These are phyloP conservation scores for Sus scrofa DNA, from an alignment of 2,113 vertebrate genomes.

Conservation along the genomic window DNA sequence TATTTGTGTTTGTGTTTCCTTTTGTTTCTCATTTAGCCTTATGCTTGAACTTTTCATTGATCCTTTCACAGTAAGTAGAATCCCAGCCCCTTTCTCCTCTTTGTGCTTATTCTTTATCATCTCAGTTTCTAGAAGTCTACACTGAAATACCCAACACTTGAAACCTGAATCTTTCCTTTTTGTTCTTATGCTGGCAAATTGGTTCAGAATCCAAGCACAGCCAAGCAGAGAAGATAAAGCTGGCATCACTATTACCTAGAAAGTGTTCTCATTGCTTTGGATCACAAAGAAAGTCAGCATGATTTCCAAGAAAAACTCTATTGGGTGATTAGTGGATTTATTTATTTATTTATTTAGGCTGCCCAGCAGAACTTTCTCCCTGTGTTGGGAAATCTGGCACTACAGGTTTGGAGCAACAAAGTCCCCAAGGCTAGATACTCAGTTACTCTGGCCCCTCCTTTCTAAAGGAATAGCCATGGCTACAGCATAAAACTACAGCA, in stretches of 20 bases:
- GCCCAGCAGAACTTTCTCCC: neutral
- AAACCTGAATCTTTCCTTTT: neutral
- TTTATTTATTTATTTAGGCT: neutral
- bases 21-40: neutral
- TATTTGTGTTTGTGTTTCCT: neutral
- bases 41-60: neutral
- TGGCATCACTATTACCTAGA: neutral
- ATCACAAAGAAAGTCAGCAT: neutral
- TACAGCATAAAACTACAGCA: neutral
- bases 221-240: neutral
- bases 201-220: neutral
- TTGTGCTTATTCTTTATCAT: neutral
- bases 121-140: neutral
- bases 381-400: neutral
- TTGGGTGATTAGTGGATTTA: neutral
- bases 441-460: neutral
- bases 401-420: neutral
- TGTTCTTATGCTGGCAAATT: neutral
- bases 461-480: neutral
- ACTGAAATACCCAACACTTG: neutral
- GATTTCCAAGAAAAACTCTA: neutral
- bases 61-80: neutral
- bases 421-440: neutral
- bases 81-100: neutral
- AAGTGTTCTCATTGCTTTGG: neutral